These are phyloP conservation scores for Drosophila micromelanica DNA, from an alignment of 1,140 invertebrate genomes.

Conservation along the genomic window DNA sequence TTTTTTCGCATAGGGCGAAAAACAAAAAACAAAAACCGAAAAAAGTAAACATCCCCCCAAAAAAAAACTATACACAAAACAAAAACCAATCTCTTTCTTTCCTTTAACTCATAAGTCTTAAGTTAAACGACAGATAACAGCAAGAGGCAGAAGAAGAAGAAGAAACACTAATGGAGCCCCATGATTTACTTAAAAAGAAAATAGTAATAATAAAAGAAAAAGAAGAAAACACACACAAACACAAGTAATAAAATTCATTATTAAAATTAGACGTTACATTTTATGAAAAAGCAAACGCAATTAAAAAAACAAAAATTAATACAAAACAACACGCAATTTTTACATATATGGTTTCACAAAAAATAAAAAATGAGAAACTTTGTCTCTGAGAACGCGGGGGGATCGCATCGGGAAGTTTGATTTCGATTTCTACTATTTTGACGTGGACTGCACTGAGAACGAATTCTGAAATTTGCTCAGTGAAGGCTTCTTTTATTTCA, in stretches of 20 bases:
- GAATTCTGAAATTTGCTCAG: neutral
- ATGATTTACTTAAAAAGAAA: conserved; percentile 59
- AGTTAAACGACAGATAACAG: conserved; percentile 52
- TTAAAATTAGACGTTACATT: conserved; percentile 83
- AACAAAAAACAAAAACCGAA: conserved; percentile 59
- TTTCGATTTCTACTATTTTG: conserved; percentile 46
- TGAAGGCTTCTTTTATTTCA: conserved; percentile 54
- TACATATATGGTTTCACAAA: conserved; percentile 73
- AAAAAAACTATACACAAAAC: conserved; percentile 69
- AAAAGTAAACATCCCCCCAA: conserved; percentile 73
- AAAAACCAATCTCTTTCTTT: conserved; percentile 77
- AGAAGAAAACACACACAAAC: conserved; percentile 45
- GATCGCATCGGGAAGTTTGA: conserved; percentile 69
- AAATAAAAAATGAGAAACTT: conserved; percentile 43
- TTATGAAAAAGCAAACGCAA: conserved; percentile 83
- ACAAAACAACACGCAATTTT: conserved; percentile 69
- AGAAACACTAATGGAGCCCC: conserved; percentile 46
- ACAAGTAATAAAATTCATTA: conserved; percentile 66
- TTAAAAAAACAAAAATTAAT: conserved; percentile 70
- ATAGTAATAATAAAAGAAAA: conserved; percentile 36
- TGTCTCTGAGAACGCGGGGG: conserved; percentile 13
- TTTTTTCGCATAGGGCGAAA: conserved; percentile 56
- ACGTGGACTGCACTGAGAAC: neutral
- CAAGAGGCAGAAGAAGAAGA: conserved; percentile 31
- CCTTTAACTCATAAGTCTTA: conserved; percentile 74